Conservation (phyloP, 2,888 invertebrate species). For the Himalopsyche kuldschensis region DNA sequence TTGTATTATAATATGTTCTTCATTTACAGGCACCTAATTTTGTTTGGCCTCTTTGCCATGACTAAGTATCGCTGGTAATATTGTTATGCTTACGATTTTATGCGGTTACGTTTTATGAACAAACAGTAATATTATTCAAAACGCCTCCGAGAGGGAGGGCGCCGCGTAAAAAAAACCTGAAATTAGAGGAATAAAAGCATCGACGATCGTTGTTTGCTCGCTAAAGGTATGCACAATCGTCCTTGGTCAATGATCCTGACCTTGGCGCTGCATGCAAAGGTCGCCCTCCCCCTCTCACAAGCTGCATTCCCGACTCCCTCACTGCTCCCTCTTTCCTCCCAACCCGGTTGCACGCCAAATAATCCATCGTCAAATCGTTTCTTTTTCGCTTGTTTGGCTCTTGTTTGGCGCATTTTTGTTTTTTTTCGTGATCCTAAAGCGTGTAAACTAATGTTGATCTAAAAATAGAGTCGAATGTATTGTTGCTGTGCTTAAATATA, state of each 20-base stretch:
- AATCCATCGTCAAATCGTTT: background rate
- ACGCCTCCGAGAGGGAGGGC: background rate
- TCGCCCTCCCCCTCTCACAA: conserved; percentile 23
- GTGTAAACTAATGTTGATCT: background rate
- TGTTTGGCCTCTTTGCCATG: no score
- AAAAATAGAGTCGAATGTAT: background rate
- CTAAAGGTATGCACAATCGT: conserved; percentile 7
- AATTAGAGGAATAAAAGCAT: background rate
- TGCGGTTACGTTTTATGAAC: no score
- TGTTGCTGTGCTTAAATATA: background rate
- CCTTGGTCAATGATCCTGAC: conserved; percentile 40
- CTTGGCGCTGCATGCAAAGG: conserved; percentile 36
- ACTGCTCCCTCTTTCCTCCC: background rate
- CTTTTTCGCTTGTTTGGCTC: background rate
- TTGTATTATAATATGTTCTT: no score
- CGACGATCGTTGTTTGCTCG: background rate
- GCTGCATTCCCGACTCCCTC: conserved; percentile 4
- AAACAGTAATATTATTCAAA: background rate
- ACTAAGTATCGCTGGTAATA: no score
- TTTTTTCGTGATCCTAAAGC: background rate
- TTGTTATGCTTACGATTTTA: no score
- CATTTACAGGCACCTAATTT: no score
- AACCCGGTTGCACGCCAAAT: background rate
- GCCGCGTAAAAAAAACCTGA: background rate
- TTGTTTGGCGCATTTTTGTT: background rate